These are phyloP conservation scores for Amphipyra tragopoginis DNA, from an alignment of 2,888 invertebrate genomes.

Conservation along the genomic window DNA sequence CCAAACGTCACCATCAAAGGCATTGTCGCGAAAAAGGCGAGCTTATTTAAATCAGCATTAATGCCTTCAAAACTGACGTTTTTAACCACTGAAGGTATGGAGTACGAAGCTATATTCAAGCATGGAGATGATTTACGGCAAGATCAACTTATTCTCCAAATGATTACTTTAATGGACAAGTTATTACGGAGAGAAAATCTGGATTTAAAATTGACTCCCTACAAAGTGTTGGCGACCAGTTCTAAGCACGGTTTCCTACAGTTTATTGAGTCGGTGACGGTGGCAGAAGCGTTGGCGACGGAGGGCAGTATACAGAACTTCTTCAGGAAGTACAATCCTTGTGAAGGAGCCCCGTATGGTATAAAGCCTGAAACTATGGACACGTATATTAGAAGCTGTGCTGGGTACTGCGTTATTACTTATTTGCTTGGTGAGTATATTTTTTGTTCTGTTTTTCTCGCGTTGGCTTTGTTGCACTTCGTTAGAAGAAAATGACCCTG, in stretches of 20 bases:
- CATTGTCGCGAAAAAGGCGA: constrained; percentile 96
- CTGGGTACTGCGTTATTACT: constrained; percentile 99
- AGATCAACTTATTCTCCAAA: constrained; percentile 99
- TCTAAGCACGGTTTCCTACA: constrained; percentile 99
- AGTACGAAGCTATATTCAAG: constrained; percentile 99
- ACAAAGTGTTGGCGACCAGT: constrained; percentile 97
- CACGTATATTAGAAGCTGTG: constrained; percentile 98
- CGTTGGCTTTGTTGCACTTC: too few relatives aligned
- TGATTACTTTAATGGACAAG: constrained; percentile 99
- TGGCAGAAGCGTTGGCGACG: constrained; percentile 96
- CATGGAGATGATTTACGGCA: constrained; percentile 99
- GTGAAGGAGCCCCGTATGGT: constrained; percentile 96
- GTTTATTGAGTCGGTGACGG: constrained; percentile 97
- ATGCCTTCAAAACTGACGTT: constrained; percentile 98
- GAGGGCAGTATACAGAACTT: constrained; percentile 98
- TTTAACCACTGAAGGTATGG: constrained; percentile 93
- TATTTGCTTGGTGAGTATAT: constrained; percentile 95
- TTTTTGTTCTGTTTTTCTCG: too few relatives aligned
- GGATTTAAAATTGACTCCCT: constrained; percentile 98
- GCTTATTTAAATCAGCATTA: constrained; percentile 98
- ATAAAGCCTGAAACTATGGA: constrained; percentile 99
- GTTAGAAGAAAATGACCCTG: too few relatives aligned
- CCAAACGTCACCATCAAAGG: constrained; percentile 97
- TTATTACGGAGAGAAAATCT: constrained; percentile 97
- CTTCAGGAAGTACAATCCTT: constrained; percentile 96